A percentile compares a stretch with the other conserved stretches of the same genome.
Evolutionary conservation across 2,113 vertebrate genomes (phyloP).

Genomic region (Pachypanchax playfairii): DNA sequence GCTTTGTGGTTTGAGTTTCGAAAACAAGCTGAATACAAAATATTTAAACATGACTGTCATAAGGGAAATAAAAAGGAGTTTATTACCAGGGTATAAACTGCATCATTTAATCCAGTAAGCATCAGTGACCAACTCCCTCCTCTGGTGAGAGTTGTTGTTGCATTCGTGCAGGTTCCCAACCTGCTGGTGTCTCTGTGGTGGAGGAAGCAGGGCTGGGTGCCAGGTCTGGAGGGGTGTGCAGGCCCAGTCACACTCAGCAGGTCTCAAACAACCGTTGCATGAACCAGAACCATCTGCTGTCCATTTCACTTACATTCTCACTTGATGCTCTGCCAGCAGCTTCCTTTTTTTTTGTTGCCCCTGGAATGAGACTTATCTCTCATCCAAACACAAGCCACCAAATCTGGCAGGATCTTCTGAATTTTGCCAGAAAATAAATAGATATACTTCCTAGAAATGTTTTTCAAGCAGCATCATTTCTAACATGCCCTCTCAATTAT

Average conservation of each 20-base stretch:
- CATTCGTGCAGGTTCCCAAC: conserved; percentile 34
- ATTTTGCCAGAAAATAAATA: conserved; percentile 43
- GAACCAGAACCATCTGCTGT: conserved; percentile 71
- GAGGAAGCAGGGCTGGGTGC: conserved; percentile 47
- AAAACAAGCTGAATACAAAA: neutral
- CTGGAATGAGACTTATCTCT: conserved; percentile 38
- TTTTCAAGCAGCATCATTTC: conserved; percentile 37
- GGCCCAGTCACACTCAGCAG: conserved; percentile 49
- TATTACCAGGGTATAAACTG: neutral
- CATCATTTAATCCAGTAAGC: conserved; percentile 5
- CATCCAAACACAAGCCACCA: conserved; percentile 40
- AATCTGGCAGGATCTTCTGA: conserved; percentile 32
- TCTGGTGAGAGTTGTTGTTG: conserved; percentile 22
- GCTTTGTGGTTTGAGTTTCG: conserved; percentile 19
- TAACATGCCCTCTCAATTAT: conserved; percentile 26
- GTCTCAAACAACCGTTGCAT: conserved; percentile 57
- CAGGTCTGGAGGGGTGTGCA: conserved; percentile 57
- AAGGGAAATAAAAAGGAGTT: neutral
- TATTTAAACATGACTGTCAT: neutral
- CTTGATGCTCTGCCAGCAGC: conserved; percentile 59
- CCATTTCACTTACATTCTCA: conserved; percentile 60
- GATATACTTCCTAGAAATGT: conserved; percentile 27
- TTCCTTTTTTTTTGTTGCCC: conserved; percentile 40
- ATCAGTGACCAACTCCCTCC: neutral
- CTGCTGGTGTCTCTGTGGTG: conserved; percentile 37